These are phyloP conservation scores for Ochotona curzoniae DNA, from an alignment of 2,113 vertebrate genomes.

Conservation along the genomic window DNA sequence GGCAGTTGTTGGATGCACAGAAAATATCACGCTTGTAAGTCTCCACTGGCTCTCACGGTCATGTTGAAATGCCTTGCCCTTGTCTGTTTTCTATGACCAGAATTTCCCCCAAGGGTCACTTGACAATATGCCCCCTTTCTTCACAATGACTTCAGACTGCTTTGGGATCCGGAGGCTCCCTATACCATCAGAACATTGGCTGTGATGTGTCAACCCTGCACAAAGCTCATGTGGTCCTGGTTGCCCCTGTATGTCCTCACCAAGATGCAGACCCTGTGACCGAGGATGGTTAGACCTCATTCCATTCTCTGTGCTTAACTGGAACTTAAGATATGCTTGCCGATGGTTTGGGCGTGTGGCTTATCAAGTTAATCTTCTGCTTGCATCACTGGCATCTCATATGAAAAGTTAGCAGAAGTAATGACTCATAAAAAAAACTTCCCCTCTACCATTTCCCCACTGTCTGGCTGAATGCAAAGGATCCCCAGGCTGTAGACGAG, in stretches of 20 bases:
- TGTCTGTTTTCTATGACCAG: not conserved
- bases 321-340: not conserved
- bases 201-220: not conserved
- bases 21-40: not conserved
- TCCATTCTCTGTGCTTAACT: not conserved
- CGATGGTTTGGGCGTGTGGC: not conserved
- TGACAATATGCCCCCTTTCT: not conserved
- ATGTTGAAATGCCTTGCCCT: not conserved
- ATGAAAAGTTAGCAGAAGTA: not conserved
- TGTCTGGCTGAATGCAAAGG: not conserved
- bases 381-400: too few species aligned
- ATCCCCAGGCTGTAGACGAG: not conserved
- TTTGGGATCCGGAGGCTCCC: not conserved
- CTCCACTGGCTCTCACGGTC: not conserved
- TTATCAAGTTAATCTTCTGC: too few species aligned
- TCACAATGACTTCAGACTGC: not conserved
- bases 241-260: not conserved
- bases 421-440: not conserved
- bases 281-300: not conserved
- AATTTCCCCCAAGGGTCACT: not conserved
- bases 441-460: not conserved
- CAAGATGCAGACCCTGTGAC: not conserved
- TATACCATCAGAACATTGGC: not conserved
- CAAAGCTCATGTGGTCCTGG: not conserved
- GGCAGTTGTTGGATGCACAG: not conserved